Percentiles rank a stretch among this genome's conserved stretches.
Evolutionary conservation across 1,140 invertebrate genomes (phyloP).

Genomic region (Muscidifurax raptorellus): DNA sequence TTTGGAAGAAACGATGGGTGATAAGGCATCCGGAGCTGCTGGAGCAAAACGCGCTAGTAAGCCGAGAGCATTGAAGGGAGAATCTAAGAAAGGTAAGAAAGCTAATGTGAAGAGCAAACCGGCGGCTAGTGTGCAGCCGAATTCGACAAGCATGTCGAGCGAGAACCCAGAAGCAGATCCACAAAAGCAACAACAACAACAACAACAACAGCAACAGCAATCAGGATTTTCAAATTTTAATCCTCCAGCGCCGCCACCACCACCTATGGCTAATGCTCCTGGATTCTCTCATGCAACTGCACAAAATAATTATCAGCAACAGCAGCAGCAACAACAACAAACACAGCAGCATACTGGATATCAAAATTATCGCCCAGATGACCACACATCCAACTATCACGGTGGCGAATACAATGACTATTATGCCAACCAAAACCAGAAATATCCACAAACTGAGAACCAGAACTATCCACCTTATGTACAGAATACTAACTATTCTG

Average conservation of each 20-base stretch:
- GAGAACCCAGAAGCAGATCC: constrained; percentile 57
- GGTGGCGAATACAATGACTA: constrained; percentile 67
- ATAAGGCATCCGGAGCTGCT: constrained; percentile 64
- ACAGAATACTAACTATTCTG: constrained; percentile 62
- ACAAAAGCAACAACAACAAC: constrained; percentile 16
- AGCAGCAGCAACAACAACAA: not conserved
- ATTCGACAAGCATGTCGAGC: constrained; percentile 69
- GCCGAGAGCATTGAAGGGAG: constrained; percentile 69
- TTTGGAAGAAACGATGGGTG: constrained; percentile 81
- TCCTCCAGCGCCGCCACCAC: constrained; percentile 5
- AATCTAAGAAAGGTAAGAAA: constrained; percentile 71
- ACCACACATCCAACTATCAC: constrained; percentile 68
- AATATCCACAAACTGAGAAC: constrained; percentile 54
- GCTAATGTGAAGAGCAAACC: constrained; percentile 76
- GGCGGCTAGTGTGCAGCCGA: constrained; percentile 82
- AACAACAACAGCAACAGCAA: not conserved
- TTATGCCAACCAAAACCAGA: constrained; percentile 62
- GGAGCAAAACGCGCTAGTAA: constrained; percentile 65
- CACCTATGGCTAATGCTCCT: not conserved
- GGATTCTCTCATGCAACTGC: constrained; percentile 34
- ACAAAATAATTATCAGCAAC: constrained; percentile 56
- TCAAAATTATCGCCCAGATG: constrained; percentile 65
- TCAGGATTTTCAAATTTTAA: constrained; percentile 19
- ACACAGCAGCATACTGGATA: constrained; percentile 54
- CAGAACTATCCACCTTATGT: constrained; percentile 66